Conservation (phyloP, 2,113 vertebrate genomes). For the Oreocharis arfaki region DNA sequence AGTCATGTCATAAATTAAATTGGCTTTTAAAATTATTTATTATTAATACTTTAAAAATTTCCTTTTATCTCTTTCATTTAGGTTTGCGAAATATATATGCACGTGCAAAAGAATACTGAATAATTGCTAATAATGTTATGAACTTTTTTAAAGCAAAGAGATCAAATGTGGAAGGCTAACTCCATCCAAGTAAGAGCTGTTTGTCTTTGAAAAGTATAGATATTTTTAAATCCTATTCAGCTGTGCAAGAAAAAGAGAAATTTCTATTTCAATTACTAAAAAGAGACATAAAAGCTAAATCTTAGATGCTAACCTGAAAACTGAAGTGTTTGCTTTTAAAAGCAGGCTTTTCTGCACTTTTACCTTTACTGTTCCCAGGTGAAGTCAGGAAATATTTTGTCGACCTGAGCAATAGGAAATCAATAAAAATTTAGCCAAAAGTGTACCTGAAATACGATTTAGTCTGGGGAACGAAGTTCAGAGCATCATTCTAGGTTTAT, state of each 20-base stretch:
- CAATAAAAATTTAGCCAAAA: background rate
- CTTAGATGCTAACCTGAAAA: background rate
- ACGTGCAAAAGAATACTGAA: background rate
- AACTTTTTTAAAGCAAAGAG: background rate
- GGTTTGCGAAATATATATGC: background rate
- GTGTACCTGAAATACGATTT: background rate
- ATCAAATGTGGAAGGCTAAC: background rate
- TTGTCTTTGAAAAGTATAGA: background rate
- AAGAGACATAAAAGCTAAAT: background rate
- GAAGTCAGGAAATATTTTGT: background rate
- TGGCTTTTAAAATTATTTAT: background rate
- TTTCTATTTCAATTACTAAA: background rate
- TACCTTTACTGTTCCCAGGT: background rate
- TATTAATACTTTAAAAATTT: background rate
- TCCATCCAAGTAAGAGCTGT: background rate
- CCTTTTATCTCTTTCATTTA: background rate
- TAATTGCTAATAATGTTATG: background rate
- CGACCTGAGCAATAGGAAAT: background rate
- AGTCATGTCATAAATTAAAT: background rate
- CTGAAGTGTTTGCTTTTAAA: background rate
- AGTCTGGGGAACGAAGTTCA: background rate
- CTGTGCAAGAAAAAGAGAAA: background rate
- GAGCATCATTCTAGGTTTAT: background rate
- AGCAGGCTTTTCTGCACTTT: background rate
- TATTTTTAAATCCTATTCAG: background rate